A percentile compares a stretch with the other conserved stretches of the same genome.
Evolutionary conservation across 2,888 invertebrate species (phyloP).

Genomic region (Ennomos erosarius): DNA sequence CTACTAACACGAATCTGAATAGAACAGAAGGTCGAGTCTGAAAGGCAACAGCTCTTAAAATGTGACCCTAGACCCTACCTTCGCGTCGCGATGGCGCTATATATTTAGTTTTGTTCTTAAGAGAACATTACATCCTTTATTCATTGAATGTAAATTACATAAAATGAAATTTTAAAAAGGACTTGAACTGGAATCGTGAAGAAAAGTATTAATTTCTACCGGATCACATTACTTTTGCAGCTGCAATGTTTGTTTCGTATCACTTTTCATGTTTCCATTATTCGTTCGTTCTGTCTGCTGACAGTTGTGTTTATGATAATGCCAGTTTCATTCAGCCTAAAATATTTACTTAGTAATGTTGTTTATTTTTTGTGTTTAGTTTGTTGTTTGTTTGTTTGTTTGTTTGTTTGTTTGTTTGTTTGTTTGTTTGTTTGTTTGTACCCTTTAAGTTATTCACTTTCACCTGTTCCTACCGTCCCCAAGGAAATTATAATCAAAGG

Average conservation of each 20-base stretch:
- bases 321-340: slow-evolving; percentile 2
- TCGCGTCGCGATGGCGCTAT: too few relatives aligned
- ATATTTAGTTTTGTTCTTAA: too few relatives aligned
- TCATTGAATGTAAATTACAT: background rate
- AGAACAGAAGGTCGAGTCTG: background rate
- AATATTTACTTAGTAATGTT: too few relatives aligned
- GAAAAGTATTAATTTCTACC: slow-evolving; percentile 10
- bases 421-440: background rate
- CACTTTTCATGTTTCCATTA: slow-evolving; percentile 17
- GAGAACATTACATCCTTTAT: too few relatives aligned
- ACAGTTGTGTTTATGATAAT: slow-evolving; percentile 18
- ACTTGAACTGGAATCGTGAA: slow-evolving; percentile 1
- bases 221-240: slow-evolving; percentile 16
- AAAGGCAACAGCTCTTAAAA: too few relatives aligned
- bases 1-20: slow-evolving; percentile 8
- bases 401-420: background rate
- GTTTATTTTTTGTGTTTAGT: too few relatives aligned
- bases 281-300: slow-evolving; percentile 20
- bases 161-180: slow-evolving; percentile 4
- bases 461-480: background rate
- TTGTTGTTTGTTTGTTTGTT: background rate
- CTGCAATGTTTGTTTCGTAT: slow-evolving; percentile 20
- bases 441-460: slow-evolving; percentile 3
- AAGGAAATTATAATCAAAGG: too few relatives aligned
- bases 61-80: too few relatives aligned